These are phyloP conservation scores for Coenobita brevimanus DNA, from an alignment of 1,140 invertebrate species.

Conservation along the genomic window DNA sequence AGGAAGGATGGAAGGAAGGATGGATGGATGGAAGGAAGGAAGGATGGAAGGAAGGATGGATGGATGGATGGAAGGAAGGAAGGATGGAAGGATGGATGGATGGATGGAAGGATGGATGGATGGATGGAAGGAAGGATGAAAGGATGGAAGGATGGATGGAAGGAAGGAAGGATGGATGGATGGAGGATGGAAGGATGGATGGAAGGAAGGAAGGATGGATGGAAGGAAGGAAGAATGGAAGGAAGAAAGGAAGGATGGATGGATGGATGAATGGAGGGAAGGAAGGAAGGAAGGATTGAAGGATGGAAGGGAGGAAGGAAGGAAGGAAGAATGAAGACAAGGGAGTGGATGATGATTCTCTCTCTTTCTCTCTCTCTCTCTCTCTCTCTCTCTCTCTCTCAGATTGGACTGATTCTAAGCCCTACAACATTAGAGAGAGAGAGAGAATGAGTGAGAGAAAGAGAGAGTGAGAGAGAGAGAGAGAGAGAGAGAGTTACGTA, in stretches of 20 bases:
- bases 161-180: background rate
- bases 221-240: background rate
- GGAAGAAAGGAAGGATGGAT: background rate
- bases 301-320: background rate
- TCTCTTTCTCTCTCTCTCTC: background rate
- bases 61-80: background rate
- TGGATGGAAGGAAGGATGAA: background rate
- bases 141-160: background rate
- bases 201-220: background rate
- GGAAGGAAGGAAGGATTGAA: background rate
- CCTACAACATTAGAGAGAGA: background rate
- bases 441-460: background rate
- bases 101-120: background rate
- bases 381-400: background rate
- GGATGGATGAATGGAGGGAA: background rate
- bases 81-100: background rate
- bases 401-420: background rate
- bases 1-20: background rate
- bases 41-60: background rate
- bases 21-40: background rate
- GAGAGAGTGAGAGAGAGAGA: background rate
- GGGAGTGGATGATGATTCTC: background rate
- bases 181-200: background rate
- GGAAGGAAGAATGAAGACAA: background rate
- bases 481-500: no score